Conservation (phyloP, 1,140 invertebrate genomes). For the Bradynema listronoti region DNA sequence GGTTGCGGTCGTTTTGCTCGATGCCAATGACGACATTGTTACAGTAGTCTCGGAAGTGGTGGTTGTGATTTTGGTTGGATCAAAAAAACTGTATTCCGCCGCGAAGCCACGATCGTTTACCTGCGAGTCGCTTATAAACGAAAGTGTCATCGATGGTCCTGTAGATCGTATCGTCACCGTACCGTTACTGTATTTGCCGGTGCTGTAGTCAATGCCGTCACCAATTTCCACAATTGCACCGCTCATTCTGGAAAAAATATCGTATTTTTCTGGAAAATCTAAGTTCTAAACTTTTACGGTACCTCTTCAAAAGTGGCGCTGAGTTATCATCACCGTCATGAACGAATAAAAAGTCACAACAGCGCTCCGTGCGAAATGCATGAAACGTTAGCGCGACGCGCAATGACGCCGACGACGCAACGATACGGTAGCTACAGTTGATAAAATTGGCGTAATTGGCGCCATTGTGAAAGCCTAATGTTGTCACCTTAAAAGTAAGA, state of each 20-base stretch:
- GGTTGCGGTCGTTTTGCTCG: too few species aligned
- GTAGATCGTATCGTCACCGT: neutral
- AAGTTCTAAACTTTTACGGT: neutral
- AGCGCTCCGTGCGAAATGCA: neutral
- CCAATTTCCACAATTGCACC: too few species aligned
- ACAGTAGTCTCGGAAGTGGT: too few species aligned
- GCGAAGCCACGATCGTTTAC: neutral
- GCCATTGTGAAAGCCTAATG: too few species aligned
- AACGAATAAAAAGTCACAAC: neutral
- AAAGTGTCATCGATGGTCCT: neutral
- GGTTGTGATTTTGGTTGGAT: too few species aligned
- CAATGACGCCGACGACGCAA: too few species aligned
- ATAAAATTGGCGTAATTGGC: too few species aligned
- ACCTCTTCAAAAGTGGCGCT: neutral
- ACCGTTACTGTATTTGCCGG: too few species aligned
- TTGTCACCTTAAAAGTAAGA: too few species aligned
- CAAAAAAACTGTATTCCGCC: neutral
- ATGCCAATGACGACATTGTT: too few species aligned
- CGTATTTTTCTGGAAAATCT: neutral
- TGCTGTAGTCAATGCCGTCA: too few species aligned
- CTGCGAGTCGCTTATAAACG: neutral
- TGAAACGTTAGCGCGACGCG: neutral
- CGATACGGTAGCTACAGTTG: too few species aligned
- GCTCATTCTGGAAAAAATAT: neutral
- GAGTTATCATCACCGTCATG: neutral